phyloP scores from a whole-genome alignment of 2,888 invertebrate genomes.

The Drosophila mercatorum region DNA sequence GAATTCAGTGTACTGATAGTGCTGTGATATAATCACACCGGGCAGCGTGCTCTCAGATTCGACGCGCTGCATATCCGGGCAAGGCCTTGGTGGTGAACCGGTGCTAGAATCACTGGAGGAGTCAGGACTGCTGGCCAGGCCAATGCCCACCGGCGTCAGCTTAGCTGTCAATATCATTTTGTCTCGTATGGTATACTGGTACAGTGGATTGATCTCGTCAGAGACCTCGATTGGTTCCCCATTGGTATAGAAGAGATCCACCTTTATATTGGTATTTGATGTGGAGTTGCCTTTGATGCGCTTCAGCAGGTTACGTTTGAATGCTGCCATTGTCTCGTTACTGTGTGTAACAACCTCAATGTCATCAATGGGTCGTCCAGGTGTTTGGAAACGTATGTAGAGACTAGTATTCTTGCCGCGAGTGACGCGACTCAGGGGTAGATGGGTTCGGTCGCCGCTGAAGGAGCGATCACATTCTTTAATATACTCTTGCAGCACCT shows the following conservation, averaged over 20 bases:
- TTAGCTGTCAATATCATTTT: conserved; percentile 94
- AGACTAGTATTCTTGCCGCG: conserved; percentile 95
- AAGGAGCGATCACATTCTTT: conserved; percentile 96
- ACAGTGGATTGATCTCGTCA: conserved; percentile 94
- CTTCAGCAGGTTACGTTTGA: conserved; percentile 90
- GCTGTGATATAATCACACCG: conserved; percentile 95
- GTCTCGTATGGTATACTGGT: conserved; percentile 90
- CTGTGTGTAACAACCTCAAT: conserved; percentile 96
- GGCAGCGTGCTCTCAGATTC: conserved; percentile 96
- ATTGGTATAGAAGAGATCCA: conserved; percentile 93
- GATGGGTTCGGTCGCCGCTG: conserved; percentile 93
- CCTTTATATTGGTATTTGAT: conserved; percentile 91
- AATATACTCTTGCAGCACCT: conserved; percentile 97
- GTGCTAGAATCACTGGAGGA: conserved; percentile 98
- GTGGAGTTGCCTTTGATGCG: conserved; percentile 86
- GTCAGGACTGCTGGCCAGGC: conserved; percentile 93
- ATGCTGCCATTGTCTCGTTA: conserved; percentile 95
- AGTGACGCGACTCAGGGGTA: conserved; percentile 94
- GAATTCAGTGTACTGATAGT: conserved; percentile 91
- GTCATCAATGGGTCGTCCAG: conserved; percentile 95
- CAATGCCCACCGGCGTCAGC: conserved; percentile 89
- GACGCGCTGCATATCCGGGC: conserved; percentile 89
- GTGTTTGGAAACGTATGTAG: conserved; percentile 94
- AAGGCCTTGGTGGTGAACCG: conserved; percentile 94
- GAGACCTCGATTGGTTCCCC: conserved; percentile 94